Evolutionary conservation across 2,113 vertebrate species (phyloP), one percentile per base, ranked within the genome.

Genomic region (Alligator mississippiensis): DNA sequence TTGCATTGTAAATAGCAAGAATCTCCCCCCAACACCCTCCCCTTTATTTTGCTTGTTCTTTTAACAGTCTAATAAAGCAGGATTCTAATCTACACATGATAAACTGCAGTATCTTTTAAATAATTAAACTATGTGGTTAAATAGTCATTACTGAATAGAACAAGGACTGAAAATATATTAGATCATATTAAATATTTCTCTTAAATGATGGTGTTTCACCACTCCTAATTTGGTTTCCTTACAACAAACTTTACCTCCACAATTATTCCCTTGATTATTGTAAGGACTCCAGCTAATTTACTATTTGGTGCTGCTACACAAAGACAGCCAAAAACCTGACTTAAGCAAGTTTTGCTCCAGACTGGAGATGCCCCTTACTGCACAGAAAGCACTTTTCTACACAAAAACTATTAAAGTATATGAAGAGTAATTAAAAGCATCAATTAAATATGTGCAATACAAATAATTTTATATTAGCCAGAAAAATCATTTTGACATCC

Each of bases 341-440:
- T 96, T 91, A 93, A 94, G 96, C 94, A 95, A 96, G 81, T 96
- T 97, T 92, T 91, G 75, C 95, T 93, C 80, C 84, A 92, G 92
- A 94, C 74, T 95, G 91, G 91, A 95, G 92, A 88, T 94, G 63
- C 34, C 0, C 70, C 86, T 97, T 96, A 96, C 64, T 97, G 96
- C 97, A 96, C 89, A 91, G 93, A 96, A 96, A 96, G 93, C 95
- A 97, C 66, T 96, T 96, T 96, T 94, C 93, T 94, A 82, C 82
- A 88, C 55, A 89, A 93, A 96, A 96, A 96, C 91, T 94, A 94
- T 96, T 97, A 94, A 92, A 96, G 79, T 94, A 92, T 94, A 96
- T 85, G 95, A 94, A 97, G 83, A 97, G 92, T 91, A 97, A 97
- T 97, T 97, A 97, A 97, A 96, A 96, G 72, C 92, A 96, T 92